Base-by-base conservation (phyloP, 2,797 vertebrate species). In the Sardinella longiceps region DNA sequence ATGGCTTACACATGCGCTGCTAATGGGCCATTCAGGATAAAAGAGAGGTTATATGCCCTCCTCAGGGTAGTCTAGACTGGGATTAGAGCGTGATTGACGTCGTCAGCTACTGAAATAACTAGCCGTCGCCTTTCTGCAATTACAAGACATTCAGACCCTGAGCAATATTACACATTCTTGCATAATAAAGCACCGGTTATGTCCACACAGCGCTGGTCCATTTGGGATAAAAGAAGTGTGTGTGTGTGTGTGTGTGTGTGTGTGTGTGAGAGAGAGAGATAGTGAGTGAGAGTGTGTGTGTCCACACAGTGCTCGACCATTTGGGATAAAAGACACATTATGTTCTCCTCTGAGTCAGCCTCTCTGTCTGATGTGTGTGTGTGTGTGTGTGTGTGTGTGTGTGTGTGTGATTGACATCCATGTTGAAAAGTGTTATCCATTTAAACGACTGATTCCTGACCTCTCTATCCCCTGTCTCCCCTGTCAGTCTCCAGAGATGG, bases 371-470 rank as follows among this genome's bases (percentile, higher is more conserved):
- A n/a, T 58, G 53, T 58, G 53, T 58, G 53, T 58, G 53, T 58
- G n/a, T 60, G 58, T 60, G 58, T 60, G 58, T 60, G 58, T 60
- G 58, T 60, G n/a, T 60, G n/a, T 25, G 58, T 60, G 58, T 60
- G 58, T 28, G 58, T 60, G 60, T 66, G 60, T 74, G 66, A 74
- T 74, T 74, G 66, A 74, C 66, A 37, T 37, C 30, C 30, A 6
- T 74, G 10, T 74, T 37, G 18, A 70, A 70, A 14, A 70, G 63
- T 14, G 63, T 70, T 15, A 30, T 11, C 10, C 10, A 70, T 70
- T 70, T 70, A 74, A 74, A 74, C 14, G 30, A 33, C 30, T 74
- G 66, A 15, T 30, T 20, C 20, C 15, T 74, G 66, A 30, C 66
- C 66, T 39, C 14, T 15, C 30, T 37, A 6, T 74, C 3, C 14